Evolutionary conservation across 1,140 invertebrate genomes (phyloP), one percentile per base, ranked within the genome.

Genomic region (Drosophila orena): DNA sequence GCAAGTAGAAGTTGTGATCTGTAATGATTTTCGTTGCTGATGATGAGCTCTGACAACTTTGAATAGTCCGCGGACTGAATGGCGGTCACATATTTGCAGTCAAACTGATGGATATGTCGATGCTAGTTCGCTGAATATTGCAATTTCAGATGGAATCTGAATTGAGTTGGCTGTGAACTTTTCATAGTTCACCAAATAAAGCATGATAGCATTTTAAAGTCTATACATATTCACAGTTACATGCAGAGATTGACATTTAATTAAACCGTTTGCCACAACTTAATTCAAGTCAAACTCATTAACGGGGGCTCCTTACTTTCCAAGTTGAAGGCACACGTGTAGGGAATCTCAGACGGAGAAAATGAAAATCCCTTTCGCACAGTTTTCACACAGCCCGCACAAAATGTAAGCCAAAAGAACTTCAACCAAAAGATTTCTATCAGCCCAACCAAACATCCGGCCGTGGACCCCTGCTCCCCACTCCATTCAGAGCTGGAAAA

Each of bases 11-110:
- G 50, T 68, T 57, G 22, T 38, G 64, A 70, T 70, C 57, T 70
- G 50, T 70, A 70, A 70, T 70, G 50, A 70, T 70, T 70, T 70
- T 66, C 22, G 59, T 65, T 35, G 65, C 37, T 68, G 64, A 70
- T 68, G 64, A 70, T 57, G 65, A 70, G 69, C 49, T 70, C 69
- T 57, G 50, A 49, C 64, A 70, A 69, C 30, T 57, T 70, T 69
- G 50, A 49, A 35, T 34, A 15, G 60, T 27, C 24, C 4, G 37
- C 50, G 50, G 50, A 69, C 42, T 47, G n/a, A 22, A 44, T 12
- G 15, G 30, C 30, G 22, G 22, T 17, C 30, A 10, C 15, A 47
- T 46, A 38, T 38, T 38, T 55, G 42, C 15, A 46, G 50, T 15
- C 34, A 20, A 56, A 47, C 20, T 70, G 50, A 69, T 70, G 64